A percentile compares a stretch with the other conserved stretches of the same genome.
Evolutionary conservation across 2,113 vertebrate genomes (phyloP).

Genomic region (Triplophysa rosa): DNA sequence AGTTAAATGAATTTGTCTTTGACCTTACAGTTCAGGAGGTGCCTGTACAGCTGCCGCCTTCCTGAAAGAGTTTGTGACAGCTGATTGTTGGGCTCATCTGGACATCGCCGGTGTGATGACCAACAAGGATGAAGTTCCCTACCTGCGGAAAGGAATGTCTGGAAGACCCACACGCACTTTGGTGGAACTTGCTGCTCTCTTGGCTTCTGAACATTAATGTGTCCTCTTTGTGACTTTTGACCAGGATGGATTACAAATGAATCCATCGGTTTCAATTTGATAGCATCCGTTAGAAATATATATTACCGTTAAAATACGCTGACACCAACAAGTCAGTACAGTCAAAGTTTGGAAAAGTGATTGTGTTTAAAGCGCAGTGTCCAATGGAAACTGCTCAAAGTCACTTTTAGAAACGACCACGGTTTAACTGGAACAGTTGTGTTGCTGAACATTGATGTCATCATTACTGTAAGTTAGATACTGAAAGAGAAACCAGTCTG

Average conservation of each 20-base stretch:
- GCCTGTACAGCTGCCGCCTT: conserved; percentile 96
- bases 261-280: neutral
- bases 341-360: neutral
- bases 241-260: neutral
- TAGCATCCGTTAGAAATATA: neutral
- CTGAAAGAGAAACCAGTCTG: neutral
- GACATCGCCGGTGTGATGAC: conserved; percentile 97
- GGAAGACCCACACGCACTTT: conserved; percentile 91
- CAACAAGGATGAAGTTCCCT: conserved; percentile 93
- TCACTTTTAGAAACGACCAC: neutral
- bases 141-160: conserved; percentile 93
- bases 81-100: conserved; percentile 90
- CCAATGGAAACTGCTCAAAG: conserved; percentile 13
- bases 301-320: neutral
- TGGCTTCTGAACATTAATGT: conserved; percentile 71
- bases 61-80: conserved; percentile 89
- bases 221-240: neutral
- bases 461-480: too few relatives aligned
- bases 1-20: neutral
- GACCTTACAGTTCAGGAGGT: conserved; percentile 81
- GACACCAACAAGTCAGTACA: neutral
- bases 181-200: conserved; percentile 81
- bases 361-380: neutral
- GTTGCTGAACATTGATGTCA: too few relatives aligned
- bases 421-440: neutral